These are phyloP conservation scores for Cololabis saira DNA, from an alignment of 2,113 vertebrate species.

Conservation along the genomic window DNA sequence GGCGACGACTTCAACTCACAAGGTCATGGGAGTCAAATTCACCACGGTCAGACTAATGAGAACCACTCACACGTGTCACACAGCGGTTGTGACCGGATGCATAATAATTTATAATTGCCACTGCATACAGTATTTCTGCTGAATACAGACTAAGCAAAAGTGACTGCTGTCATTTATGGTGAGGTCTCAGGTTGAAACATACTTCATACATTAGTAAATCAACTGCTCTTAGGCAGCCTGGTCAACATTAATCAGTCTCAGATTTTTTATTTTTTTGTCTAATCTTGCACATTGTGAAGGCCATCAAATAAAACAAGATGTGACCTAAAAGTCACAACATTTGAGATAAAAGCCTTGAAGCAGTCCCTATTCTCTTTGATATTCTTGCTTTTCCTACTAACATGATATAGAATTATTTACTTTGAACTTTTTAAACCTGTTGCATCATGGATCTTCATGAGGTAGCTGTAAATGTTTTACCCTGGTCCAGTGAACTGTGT, in stretches of 20 bases:
- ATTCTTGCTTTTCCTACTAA: background rate
- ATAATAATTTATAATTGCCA: slow-evolving; percentile 2
- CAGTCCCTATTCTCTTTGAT: slow-evolving; percentile 22
- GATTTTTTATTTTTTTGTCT: too few relatives aligned
- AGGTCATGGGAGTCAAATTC: slow-evolving; percentile 37
- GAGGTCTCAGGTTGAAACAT: background rate
- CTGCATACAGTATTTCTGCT: background rate
- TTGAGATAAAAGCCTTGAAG: slow-evolving; percentile 35
- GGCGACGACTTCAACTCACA: slow-evolving; percentile 23
- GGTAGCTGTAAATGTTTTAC: background rate
- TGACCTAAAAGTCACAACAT: slow-evolving; percentile 29
- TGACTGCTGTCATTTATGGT: background rate
- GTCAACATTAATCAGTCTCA: too few relatives aligned
- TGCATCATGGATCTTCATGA: background rate
- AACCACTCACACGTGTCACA: slow-evolving; percentile 8
- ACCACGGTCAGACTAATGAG: slow-evolving; percentile 41
- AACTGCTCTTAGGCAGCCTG: too few relatives aligned
- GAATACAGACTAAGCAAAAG: background rate
- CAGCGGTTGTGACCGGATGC: slow-evolving; percentile 3
- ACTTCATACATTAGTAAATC: background rate
- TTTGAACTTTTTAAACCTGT: slow-evolving; percentile 32
- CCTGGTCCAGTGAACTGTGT: too few relatives aligned
- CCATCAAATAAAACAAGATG: too few relatives aligned
- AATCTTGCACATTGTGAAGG: too few relatives aligned
- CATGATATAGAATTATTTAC: slow-evolving; percentile 20